phyloP scores from a whole-genome alignment of 1,140 invertebrate genomes.

The Hormaphis cornu region DNA sequence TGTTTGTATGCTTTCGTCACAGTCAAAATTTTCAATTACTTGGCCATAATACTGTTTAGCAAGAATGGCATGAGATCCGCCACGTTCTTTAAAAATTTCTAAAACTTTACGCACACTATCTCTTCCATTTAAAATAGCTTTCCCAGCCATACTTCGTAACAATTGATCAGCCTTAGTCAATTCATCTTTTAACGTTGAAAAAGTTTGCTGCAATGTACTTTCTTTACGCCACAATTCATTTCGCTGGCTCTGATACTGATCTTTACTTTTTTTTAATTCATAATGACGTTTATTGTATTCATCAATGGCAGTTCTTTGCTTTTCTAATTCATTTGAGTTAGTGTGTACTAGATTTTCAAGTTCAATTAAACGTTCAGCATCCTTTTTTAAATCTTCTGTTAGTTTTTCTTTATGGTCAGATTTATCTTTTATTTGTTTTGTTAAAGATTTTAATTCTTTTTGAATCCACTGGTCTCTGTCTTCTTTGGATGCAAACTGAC shows the following conservation, averaged over 20 bases:
- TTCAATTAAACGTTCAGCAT: constrained; percentile 71
- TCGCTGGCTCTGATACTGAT: constrained; percentile 81
- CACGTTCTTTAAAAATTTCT: constrained; percentile 73
- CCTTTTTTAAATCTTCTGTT: constrained; percentile 74
- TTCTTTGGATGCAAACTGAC: constrained; percentile 91
- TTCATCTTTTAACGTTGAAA: constrained; percentile 89
- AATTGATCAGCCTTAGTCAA: constrained; percentile 89
- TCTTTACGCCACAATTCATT: constrained; percentile 94
- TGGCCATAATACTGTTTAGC: constrained; percentile 86
- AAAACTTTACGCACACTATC: constrained; percentile 93
- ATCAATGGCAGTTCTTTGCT: constrained; percentile 79
- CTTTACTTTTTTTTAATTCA: constrained; percentile 90
- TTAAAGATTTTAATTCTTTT: constrained; percentile 81
- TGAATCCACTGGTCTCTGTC: constrained; percentile 96
- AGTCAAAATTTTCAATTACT: constrained; percentile 96
- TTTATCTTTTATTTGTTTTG: constrained; percentile 82
- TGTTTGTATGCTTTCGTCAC: constrained; percentile 93
- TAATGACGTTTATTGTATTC: constrained; percentile 93
- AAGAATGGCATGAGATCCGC: constrained; percentile 68
- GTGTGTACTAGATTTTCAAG: constrained; percentile 60
- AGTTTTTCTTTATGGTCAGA: constrained; percentile 77
- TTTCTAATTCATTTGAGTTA: constrained; percentile 77
- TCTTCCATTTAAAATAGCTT: constrained; percentile 90
- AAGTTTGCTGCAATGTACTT: constrained; percentile 83
- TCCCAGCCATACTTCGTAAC: constrained; percentile 90